Conservation (phyloP, 2,113 vertebrate genomes). For the Phasianus colchicus region DNA sequence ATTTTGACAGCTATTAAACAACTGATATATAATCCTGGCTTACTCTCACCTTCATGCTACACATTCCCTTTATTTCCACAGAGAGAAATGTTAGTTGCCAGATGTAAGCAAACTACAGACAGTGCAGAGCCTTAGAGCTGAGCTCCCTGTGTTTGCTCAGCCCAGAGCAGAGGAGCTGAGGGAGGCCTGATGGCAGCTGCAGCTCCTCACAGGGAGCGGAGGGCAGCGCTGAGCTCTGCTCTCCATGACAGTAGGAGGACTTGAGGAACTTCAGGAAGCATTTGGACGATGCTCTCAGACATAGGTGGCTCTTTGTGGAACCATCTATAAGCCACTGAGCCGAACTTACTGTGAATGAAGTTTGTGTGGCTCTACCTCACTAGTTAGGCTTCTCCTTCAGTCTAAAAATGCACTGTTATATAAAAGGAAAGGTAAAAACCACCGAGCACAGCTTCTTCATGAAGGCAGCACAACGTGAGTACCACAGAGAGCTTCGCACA, state of each 20-base stretch:
- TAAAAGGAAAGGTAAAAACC: neutral
- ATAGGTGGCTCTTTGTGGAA: neutral
- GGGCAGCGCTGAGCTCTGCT: neutral
- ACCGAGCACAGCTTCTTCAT: neutral
- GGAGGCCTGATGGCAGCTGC: neutral
- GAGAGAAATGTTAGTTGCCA: fast-evolving
- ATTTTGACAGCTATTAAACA: neutral
- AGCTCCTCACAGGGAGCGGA: neutral
- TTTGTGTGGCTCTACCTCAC: neutral
- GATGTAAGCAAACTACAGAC: neutral
- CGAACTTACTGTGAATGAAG: neutral
- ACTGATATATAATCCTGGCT: neutral
- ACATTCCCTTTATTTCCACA: neutral
- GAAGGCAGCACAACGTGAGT: fast-evolving
- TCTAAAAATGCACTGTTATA: neutral
- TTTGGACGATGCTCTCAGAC: neutral
- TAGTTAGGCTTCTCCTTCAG: neutral
- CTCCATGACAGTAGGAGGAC: neutral
- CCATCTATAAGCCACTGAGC: neutral
- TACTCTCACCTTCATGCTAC: neutral
- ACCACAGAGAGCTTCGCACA: fast-evolving
- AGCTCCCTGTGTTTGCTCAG: neutral
- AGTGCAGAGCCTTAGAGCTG: neutral
- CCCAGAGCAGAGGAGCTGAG: neutral
- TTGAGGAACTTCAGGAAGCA: neutral